Base-by-base conservation (phyloP, 2,113 vertebrate species). In the Takifugu flavidus region DNA sequence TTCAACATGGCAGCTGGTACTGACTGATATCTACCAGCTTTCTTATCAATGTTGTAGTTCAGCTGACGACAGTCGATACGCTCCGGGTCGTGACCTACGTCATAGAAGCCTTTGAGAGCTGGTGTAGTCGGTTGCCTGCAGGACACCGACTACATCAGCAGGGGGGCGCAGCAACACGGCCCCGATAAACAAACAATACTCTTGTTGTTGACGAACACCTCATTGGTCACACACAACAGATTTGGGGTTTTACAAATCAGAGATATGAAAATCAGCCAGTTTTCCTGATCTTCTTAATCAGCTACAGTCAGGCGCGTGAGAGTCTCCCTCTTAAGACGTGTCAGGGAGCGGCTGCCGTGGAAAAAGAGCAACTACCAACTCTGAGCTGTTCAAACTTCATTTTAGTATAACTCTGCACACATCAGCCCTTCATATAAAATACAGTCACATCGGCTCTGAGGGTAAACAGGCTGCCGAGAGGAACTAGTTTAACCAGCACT, bases 161-260 rank as follows among this genome's bases (percentile, higher is more conserved):
- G n/a, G 26, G 62, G 45, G 43, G 59, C 42, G 26, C 2, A n/a
- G 25, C 31, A 14, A 11, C 34, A 43, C 59, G 60, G 45, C 59
- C 47, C 49, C 43, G 49, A 60, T 49, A 62, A 78, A 72, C 56
- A 78, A 67, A 80, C 65, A 64, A 49, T 20, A 39, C 49, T 51
- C 20, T 50, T 27, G 47, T 78, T 86, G 74, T 77, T 43, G 47
- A 70, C 59, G 46, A 79, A 62, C 10, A 60, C 45, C 73, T 62
- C 55, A 62, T 70, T 64, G 69, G 74, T 79, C 79, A 82, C 69
- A 63, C 77, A 71, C 45, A 57, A 58, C 56, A 72, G 74, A 65
- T 83, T 80, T 56, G 64, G 61, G 63, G 20, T 20, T 67, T 61
- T 63, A 25, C 66, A 79, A 25, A 69, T 31, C n/a, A n/a, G 29